phyloP scores from a whole-genome alignment of 2,888 invertebrate species.

The Acanthopleura granulata region DNA sequence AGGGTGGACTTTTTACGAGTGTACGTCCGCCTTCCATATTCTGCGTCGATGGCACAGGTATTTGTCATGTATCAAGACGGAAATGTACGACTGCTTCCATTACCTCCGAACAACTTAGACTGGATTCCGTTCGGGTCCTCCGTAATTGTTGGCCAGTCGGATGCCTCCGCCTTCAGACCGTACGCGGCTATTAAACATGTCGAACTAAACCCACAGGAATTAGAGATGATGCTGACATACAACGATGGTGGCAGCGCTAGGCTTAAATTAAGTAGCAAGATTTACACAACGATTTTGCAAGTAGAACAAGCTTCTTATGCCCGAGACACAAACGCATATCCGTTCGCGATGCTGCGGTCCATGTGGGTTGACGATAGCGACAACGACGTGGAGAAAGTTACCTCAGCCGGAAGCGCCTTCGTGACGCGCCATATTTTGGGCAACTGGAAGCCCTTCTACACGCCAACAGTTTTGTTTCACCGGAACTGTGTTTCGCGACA shows the following conservation, averaged over 20 bases:
- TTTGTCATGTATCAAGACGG: constrained; percentile 53
- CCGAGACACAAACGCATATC: constrained; percentile 34
- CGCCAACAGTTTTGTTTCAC: constrained; percentile 39
- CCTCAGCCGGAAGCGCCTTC: not conserved
- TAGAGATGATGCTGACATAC: constrained; percentile 39
- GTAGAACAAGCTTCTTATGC: constrained; percentile 37
- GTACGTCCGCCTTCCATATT: constrained; percentile 45
- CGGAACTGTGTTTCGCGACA: constrained; percentile 42
- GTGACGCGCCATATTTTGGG: constrained; percentile 29
- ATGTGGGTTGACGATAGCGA: not conserved
- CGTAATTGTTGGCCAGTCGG: constrained; percentile 49
- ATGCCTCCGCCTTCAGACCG: constrained; percentile 42
- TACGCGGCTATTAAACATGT: constrained; percentile 41
- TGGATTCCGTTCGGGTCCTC: constrained; percentile 56
- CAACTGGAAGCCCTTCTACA: constrained; percentile 35
- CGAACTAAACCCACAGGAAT: constrained; percentile 33
- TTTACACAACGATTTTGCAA: constrained; percentile 37
- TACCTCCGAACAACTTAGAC: constrained; percentile 48
- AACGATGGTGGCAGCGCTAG: constrained; percentile 41
- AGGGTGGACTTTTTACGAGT: constrained; percentile 45
- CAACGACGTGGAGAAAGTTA: not conserved
- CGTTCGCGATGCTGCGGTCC: constrained; percentile 21
- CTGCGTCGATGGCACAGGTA: constrained; percentile 44
- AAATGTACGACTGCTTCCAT: constrained; percentile 45
- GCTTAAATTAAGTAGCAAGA: constrained; percentile 34